Evolutionary conservation across 2,113 vertebrate genomes (phyloP).

Genomic region (Clinocottus analis): DNA sequence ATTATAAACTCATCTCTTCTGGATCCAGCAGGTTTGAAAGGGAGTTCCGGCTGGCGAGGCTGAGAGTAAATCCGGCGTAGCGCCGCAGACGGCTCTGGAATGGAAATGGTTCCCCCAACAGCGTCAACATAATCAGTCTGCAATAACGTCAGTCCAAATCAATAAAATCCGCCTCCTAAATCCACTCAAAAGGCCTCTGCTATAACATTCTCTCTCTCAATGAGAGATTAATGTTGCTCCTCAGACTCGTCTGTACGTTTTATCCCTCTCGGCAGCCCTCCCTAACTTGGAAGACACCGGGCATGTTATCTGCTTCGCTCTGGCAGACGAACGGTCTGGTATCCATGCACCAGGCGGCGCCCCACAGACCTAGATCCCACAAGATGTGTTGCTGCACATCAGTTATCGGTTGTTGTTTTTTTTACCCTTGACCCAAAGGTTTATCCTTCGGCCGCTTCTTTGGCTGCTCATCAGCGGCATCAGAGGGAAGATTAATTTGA

Average conservation of each 20-base stretch:
- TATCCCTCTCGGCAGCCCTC: constrained; percentile 50
- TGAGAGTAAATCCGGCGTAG: constrained; percentile 44
- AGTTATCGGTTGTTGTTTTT: constrained; percentile 32
- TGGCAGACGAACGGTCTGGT: constrained; percentile 47
- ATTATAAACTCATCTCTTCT: constrained; percentile 45
- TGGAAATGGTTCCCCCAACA: constrained; percentile 58
- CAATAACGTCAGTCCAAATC: constrained; percentile 49
- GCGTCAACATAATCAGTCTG: constrained; percentile 54
- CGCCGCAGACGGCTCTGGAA: constrained; percentile 20
- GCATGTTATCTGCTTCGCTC: constrained; percentile 39
- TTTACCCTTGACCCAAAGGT: constrained; percentile 16
- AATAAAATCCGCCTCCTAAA: constrained; percentile 71
- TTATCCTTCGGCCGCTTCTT: constrained; percentile 3
- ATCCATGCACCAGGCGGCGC: constrained; percentile 3
- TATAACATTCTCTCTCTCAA: constrained; percentile 61
- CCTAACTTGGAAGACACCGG: constrained; percentile 47
- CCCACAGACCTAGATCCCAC: constrained; percentile 20
- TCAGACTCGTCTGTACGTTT: constrained; percentile 57
- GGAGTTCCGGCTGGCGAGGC: constrained; percentile 22
- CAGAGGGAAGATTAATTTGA: background rate
- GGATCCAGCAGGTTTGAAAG: constrained; percentile 47
- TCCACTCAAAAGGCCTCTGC: constrained; percentile 60
- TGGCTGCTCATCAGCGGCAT: background rate
- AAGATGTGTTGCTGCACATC: constrained; percentile 45
- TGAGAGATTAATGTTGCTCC: constrained; percentile 56